Base-by-base conservation (phyloP, 2,113 vertebrate species). In the Gavia stellata region DNA sequence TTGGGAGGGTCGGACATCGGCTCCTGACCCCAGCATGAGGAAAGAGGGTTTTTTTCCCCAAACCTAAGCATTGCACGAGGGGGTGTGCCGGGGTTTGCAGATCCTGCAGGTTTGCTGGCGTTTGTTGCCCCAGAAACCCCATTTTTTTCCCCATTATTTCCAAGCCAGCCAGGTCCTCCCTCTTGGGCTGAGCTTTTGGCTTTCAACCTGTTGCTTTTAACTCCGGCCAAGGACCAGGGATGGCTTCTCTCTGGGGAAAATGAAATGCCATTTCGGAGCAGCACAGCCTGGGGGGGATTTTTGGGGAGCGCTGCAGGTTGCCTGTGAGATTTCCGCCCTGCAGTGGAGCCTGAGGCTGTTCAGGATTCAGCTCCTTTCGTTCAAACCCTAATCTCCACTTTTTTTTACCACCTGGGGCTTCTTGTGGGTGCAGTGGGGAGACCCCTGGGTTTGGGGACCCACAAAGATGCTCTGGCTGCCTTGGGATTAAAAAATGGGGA, bases 161-260 rank as follows among this genome's bases (percentile, higher is more conserved):
- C 33, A 7, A 81, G 42, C 10, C 59, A 34, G 50, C 15, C 82
- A 58, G 20, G 40, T 52, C 31, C 31, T 44, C 11, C 10, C 26
- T 78, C 71, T 67, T 44, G 23, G 56, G 19, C 70, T 33, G 53
- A 91, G 63, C n/a, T 94, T 70, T 50, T 65, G 59, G 45, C 34
- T 92, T 81, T 91, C 92, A 82, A 95, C 87, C 92, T 96, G 93
- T 94, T 95, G 96, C 93, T 96, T 79, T 91, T 26, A 19, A 55
- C 44, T 50, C 67, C 3, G 24, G 44, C 38, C 2, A 5, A 72
- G 38, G 28, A 40, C n/a, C 29, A 1, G 8, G 67, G 63, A 62
- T 12, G 21, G 34, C 34, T 73, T 73, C 21, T 74, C 45, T 71
- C 15, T 2, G 5, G 67, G 62, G 23, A 70, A 79, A 91, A 82